Percentiles rank a stretch among this genome's conserved stretches.
Conservation (phyloP, 2,888 invertebrate genomes). For the Meteorus cinctellus region DNA sequence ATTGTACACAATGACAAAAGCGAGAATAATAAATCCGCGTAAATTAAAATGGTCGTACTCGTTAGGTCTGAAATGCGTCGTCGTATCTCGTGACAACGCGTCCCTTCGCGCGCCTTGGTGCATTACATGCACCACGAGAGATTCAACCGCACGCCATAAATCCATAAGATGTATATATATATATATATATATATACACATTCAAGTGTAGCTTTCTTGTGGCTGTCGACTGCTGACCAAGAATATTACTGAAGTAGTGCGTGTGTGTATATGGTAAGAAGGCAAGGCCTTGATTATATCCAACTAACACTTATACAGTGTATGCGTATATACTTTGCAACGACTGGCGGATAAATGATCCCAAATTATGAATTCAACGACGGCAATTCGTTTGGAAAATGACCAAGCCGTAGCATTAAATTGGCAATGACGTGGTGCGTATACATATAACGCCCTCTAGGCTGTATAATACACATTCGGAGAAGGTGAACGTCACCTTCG, state of each 20-base stretch:
- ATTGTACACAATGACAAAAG: conserved; percentile 24
- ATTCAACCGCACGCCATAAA: conserved; percentile 39
- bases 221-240: conserved; percentile 8
- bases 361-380: conserved; percentile 35
- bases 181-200: conserved; percentile 9
- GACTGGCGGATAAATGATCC: conserved; percentile 37
- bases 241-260: not conserved
- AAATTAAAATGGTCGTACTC: conserved; percentile 41
- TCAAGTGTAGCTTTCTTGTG: not conserved
- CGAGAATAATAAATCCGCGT: conserved; percentile 37
- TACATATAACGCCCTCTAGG: conserved; percentile 16
- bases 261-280: conserved; percentile 16
- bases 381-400: conserved; percentile 35
- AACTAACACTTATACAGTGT: not conserved
- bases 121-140: conserved; percentile 34
- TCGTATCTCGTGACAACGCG: conserved; percentile 43
- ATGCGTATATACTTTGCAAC: conserved; percentile 3
- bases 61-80: conserved; percentile 39
- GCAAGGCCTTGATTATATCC: conserved; percentile 25
- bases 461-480: conserved; percentile 21
- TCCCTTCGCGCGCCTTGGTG: conserved; percentile 30
- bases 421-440: conserved; percentile 18
- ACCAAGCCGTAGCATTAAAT: conserved; percentile 29
- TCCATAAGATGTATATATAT: conserved; percentile 32
- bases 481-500: conserved; percentile 35